A percentile compares a stretch with the other conserved stretches of the same genome.
Evolutionary conservation across 2,888 invertebrate species (phyloP).

Genomic region (Amphipoea oculea): DNA sequence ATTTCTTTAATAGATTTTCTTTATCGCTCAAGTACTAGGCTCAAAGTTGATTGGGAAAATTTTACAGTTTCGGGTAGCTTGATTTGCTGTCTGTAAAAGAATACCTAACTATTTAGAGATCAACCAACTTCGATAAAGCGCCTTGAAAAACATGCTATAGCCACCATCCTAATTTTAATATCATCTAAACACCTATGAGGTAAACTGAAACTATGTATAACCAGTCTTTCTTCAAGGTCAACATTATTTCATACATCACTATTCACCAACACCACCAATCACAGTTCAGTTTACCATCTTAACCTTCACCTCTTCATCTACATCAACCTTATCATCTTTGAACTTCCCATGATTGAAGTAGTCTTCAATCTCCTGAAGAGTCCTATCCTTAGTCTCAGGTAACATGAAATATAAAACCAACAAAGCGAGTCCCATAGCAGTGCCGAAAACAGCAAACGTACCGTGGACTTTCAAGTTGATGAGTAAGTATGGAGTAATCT

Average conservation of each 20-base stretch:
- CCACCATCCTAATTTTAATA: background rate
- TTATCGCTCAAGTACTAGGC: no score
- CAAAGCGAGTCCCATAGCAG: slow-evolving; percentile 58
- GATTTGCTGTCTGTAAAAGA: background rate
- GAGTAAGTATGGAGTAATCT: slow-evolving; percentile 75
- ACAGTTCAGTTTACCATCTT: slow-evolving; percentile 48
- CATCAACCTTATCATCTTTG: slow-evolving; percentile 14
- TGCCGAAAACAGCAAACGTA: slow-evolving; percentile 68
- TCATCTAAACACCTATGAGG: background rate
- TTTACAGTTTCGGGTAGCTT: no score
- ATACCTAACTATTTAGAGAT: background rate
- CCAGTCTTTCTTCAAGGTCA: slow-evolving; percentile 1
- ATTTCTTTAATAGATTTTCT: no score
- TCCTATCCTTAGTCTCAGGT: slow-evolving; percentile 76
- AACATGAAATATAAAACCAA: slow-evolving; percentile 68
- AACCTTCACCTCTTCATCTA: slow-evolving; percentile 45
- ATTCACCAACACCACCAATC: background rate
- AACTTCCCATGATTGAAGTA: slow-evolving; percentile 67
- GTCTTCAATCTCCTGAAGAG: slow-evolving; percentile 75
- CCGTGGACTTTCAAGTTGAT: slow-evolving; percentile 69
- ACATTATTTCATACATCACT: slow-evolving; percentile 1
- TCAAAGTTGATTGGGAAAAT: no score
- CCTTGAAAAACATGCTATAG: background rate
- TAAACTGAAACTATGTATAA: background rate
- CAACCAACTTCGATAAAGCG: background rate